Evolutionary conservation across 2,113 vertebrate genomes (phyloP).

Genomic region (Hypocryptadius cinnamomeus): DNA sequence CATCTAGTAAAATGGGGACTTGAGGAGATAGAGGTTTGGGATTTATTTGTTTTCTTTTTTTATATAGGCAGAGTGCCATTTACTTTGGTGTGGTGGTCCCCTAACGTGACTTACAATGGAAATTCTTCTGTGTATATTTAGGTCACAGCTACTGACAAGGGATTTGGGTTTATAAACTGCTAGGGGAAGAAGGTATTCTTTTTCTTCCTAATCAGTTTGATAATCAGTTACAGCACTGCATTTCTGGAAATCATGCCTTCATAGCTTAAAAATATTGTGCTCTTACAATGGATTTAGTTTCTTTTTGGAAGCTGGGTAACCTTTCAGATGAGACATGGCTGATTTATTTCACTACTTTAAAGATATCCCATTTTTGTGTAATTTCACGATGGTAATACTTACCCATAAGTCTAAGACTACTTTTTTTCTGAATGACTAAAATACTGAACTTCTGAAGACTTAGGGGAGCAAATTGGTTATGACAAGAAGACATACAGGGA

Average conservation of each 20-base stretch:
- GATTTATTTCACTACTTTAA: background rate
- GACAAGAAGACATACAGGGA: background rate
- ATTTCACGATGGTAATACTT: background rate
- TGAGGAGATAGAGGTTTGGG: background rate
- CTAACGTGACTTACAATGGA: background rate
- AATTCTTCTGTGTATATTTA: background rate
- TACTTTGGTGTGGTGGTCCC: background rate
- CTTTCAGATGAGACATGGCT: background rate
- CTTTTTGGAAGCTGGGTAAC: background rate
- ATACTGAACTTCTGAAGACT: background rate
- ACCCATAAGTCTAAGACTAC: background rate
- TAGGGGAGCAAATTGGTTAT: background rate
- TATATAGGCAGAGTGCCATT: background rate
- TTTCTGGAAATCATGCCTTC: background rate
- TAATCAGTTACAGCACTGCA: background rate
- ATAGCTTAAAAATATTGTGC: background rate
- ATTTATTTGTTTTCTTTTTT: background rate
- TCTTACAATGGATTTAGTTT: background rate
- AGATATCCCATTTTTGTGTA: background rate
- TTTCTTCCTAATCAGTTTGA: background rate
- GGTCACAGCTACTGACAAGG: background rate
- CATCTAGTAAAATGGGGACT: background rate
- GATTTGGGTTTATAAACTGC: background rate
- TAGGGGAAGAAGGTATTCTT: background rate
- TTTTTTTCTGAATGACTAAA: background rate